A percentile compares a stretch with the other conserved stretches of the same genome.
These are phyloP conservation scores for Coryphaenoides rupestris DNA, from an alignment of 2,113 vertebrate genomes.

Conservation along the genomic window DNA sequence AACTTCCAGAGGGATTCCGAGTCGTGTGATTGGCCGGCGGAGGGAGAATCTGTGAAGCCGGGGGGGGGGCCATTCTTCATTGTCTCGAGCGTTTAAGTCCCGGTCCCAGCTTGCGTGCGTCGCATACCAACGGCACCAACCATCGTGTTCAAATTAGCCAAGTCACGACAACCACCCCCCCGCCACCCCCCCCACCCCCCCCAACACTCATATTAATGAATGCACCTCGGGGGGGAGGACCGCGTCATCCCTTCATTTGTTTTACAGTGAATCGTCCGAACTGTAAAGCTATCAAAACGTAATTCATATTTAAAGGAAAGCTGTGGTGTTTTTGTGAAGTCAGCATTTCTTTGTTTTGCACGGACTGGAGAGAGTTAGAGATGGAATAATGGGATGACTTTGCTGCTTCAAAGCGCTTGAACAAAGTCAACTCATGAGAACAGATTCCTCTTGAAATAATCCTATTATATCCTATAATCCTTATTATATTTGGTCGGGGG, in stretches of 20 bases:
- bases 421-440: too few relatives aligned
- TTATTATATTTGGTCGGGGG: too few relatives aligned
- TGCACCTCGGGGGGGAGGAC: background rate
- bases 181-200: too few relatives aligned
- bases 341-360: too few relatives aligned
- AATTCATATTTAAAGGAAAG: too few relatives aligned
- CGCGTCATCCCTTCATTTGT: background rate
- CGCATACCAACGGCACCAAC: constrained; percentile 53
- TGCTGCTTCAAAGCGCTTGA: too few relatives aligned
- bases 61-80: constrained; percentile 34
- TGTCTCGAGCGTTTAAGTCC: constrained; percentile 40
- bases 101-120: constrained; percentile 27
- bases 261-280: background rate
- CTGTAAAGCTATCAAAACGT: too few relatives aligned
- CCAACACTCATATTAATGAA: background rate
- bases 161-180: constrained; percentile 25
- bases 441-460: too few relatives aligned
- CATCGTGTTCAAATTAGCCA: constrained; percentile 36
- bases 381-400: too few relatives aligned
- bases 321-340: too few relatives aligned
- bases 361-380: too few relatives aligned
- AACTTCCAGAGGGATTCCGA: constrained; percentile 50
- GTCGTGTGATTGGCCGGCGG: constrained; percentile 33
- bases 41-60: constrained; percentile 25
- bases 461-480: too few relatives aligned